Percentiles rank a stretch among this genome's conserved stretches.
Conservation (phyloP, 2,113 vertebrate species). For the Fukomys damarensis region DNA sequence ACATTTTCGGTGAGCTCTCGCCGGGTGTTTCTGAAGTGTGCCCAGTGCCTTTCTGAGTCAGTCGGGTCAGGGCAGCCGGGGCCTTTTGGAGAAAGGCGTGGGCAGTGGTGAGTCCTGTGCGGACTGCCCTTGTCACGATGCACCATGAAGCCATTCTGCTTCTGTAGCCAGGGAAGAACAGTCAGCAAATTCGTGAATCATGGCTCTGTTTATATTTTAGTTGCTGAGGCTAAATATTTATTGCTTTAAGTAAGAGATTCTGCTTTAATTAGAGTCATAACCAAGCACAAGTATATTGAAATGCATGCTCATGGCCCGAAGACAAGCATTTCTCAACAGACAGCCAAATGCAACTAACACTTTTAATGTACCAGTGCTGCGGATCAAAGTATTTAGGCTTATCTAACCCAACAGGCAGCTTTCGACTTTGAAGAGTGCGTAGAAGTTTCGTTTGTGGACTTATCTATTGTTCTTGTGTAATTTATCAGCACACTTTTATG, state of each 20-base stretch:
- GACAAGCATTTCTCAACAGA: neutral
- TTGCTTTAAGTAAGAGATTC: conserved; percentile 77
- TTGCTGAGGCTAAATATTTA: conserved; percentile 82
- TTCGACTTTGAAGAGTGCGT: neutral
- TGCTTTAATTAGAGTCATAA: conserved; percentile 72
- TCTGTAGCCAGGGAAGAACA: conserved; percentile 9
- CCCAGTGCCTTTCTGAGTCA: neutral
- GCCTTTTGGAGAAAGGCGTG: neutral
- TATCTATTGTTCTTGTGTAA: neutral
- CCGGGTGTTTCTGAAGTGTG: neutral
- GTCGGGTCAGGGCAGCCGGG: neutral
- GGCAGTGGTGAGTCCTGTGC: neutral
- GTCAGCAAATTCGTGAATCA: conserved; percentile 73
- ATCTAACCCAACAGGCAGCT: neutral
- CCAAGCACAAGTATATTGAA: conserved; percentile 25
- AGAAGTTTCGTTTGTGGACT: neutral
- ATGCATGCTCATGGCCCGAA: neutral
- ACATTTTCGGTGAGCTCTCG: neutral
- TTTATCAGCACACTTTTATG: neutral
- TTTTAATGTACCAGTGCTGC: neutral
- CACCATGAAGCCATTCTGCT: neutral
- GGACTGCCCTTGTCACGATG: neutral
- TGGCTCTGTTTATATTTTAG: conserved; percentile 69
- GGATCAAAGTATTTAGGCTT: neutral
- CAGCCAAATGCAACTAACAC: neutral